These are phyloP conservation scores for Actinopyga echinites DNA, from an alignment of 53 echinoderm and acorn worm genomes.

Conservation along the genomic window DNA sequence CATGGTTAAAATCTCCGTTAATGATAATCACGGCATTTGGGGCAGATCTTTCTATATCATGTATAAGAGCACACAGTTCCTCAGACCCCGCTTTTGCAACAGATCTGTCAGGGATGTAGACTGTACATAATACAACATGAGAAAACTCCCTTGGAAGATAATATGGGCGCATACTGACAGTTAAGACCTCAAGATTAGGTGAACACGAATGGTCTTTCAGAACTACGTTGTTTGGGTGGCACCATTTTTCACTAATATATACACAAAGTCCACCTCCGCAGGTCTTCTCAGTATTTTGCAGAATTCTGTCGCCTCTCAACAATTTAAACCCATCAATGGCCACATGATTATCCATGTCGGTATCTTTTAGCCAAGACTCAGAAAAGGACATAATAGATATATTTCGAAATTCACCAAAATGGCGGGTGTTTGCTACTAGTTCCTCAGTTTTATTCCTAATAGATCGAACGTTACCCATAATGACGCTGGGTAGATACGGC, in stretches of 20 bases:
- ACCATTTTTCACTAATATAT: neutral
- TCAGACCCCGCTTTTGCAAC: too few relatives aligned
- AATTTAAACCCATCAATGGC: slow-evolving; percentile 29
- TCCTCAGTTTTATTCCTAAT: neutral
- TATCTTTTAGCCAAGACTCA: slow-evolving; percentile 13
- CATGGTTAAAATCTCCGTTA: too few relatives aligned
- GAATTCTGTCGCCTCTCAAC: slow-evolving; percentile 29
- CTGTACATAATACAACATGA: too few relatives aligned
- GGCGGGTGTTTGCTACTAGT: neutral
- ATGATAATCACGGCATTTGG: too few relatives aligned
- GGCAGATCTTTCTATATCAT: too few relatives aligned
- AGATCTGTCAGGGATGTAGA: too few relatives aligned
- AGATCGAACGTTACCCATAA: neutral
- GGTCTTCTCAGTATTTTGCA: neutral
- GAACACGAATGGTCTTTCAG: slow-evolving; percentile 13
- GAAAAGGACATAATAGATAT: slow-evolving; percentile 28
- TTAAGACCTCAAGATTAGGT: slow-evolving; percentile 23
- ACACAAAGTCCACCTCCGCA: neutral
- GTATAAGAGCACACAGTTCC: too few relatives aligned
- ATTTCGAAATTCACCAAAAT: slow-evolving; percentile 15
- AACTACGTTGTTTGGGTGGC: slow-evolving; percentile 27
- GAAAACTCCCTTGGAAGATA: slow-evolving; percentile 21
- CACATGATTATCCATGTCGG: slow-evolving; percentile 11
- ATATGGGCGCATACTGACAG: slow-evolving; percentile 10
- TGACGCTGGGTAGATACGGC: slow-evolving; percentile 9